These are phyloP conservation scores for Mesorhabditis belari DNA, from an alignment of 2,888 invertebrate species.

Conservation along the genomic window DNA sequence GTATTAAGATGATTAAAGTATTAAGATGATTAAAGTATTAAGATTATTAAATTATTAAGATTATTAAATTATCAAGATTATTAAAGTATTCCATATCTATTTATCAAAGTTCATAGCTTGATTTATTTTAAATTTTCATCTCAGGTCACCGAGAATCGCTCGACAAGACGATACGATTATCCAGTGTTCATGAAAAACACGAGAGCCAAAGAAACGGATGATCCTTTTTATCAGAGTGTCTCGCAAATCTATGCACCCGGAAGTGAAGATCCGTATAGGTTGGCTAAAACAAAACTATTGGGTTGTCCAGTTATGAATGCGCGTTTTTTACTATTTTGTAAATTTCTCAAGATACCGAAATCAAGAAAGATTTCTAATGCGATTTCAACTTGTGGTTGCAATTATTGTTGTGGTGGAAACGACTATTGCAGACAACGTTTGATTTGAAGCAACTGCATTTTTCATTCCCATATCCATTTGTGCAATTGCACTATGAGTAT, in stretches of 20 bases:
- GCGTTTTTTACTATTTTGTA: background rate
- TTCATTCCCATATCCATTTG: no score
- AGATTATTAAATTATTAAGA: background rate
- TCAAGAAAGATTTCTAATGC: no score
- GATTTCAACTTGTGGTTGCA: no score
- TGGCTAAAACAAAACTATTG: background rate
- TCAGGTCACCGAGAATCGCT: slow-evolving; percentile 4
- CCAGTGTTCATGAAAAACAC: slow-evolving; percentile 30
- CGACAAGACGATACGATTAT: slow-evolving; percentile 35
- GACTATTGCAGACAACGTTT: no score
- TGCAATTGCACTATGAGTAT: no score
- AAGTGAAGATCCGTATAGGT: slow-evolving; percentile 48
- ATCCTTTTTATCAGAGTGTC: slow-evolving; percentile 41
- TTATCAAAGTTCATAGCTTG: background rate
- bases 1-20: background rate
- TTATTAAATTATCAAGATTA: background rate
- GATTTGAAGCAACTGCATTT: no score
- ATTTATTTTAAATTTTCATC: background rate
- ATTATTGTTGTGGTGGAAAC: no score
- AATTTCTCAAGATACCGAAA: no score
- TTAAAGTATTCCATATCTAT: background rate
- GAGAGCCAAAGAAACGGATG: background rate
- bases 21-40: background rate
- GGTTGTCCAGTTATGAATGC: no score
- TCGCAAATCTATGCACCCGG: slow-evolving; percentile 43